Conservation (phyloP, 1,140 invertebrate species). For the silkworm (Bombyx mori) region DNA sequence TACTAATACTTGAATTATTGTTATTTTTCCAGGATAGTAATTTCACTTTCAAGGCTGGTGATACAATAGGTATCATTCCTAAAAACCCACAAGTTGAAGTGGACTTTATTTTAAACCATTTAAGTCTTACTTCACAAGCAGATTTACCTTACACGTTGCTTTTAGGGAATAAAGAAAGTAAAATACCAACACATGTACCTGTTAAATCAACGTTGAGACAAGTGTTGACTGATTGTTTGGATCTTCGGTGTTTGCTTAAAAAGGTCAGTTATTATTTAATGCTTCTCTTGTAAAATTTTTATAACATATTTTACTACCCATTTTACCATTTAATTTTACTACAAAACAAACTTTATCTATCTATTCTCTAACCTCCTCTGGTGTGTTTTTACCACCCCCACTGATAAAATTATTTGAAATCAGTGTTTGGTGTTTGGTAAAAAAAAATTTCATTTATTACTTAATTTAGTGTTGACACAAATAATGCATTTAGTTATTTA, state of each 20-base stretch:
- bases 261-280: slow-evolving; percentile 43
- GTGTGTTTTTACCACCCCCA: too few species aligned
- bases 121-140: slow-evolving; percentile 22
- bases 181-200: slow-evolving; percentile 58
- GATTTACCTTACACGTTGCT: slow-evolving; percentile 28
- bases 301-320: not conserved
- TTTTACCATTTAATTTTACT: too few species aligned
- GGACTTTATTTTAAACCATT: slow-evolving; percentile 27
- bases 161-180: slow-evolving; percentile 27
- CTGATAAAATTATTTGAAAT: too few species aligned
- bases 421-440: too few species aligned
- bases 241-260: slow-evolving; percentile 60
- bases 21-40: slow-evolving; percentile 31
- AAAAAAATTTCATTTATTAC: too few species aligned
- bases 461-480: not conserved
- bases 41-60: slow-evolving; percentile 44
- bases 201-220: slow-evolving; percentile 43
- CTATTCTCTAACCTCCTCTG: too few species aligned
- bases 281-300: not conserved
- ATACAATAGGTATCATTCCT: slow-evolving; percentile 50
- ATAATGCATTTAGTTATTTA: not conserved
- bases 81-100: slow-evolving; percentile 34
- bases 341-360: too few species aligned
- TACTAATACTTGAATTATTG: too few species aligned
- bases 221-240: slow-evolving; percentile 53